Evolutionary conservation across 2,888 invertebrate genomes (phyloP).

Genomic region (Drosophila nr. perissopoda): DNA sequence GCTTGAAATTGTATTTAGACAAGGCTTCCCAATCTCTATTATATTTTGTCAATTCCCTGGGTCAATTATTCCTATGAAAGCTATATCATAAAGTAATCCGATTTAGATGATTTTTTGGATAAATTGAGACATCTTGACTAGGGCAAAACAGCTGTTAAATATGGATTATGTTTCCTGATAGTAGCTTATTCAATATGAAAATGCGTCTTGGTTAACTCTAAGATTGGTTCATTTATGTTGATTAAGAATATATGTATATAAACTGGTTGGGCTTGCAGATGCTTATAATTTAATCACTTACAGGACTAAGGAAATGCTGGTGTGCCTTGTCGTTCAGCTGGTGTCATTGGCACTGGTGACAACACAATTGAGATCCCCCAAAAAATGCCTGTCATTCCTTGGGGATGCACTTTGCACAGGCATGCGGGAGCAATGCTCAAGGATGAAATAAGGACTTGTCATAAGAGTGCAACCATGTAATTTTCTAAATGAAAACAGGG

Average conservation of each 20-base stretch:
- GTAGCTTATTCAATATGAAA: no score
- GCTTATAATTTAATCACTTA: not conserved
- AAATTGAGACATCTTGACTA: no score
- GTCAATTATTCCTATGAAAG: no score
- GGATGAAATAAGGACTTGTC: constrained; percentile 41
- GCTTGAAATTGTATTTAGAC: not conserved
- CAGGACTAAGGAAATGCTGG: not conserved
- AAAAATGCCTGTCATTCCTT: constrained; percentile 11
- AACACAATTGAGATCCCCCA: constrained; percentile 9
- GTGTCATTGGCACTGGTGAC: constrained; percentile 20
- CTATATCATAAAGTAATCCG: no score
- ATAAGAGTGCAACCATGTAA: constrained; percentile 57
- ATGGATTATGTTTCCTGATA: no score
- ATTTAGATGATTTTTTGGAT: no score
- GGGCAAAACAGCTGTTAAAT: no score
- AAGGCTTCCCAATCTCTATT: not conserved
- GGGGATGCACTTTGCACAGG: constrained; percentile 5
- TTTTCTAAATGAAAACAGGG: constrained; percentile 63
- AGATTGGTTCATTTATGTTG: no score
- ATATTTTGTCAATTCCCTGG: no score
- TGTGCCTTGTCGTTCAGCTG: not conserved
- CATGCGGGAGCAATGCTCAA: constrained; percentile 18
- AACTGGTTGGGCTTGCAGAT: not conserved
- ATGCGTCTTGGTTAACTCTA: no score
- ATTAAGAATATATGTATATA: not conserved